Evolutionary conservation across 2,113 vertebrate species (phyloP), one percentile per base, ranked within the genome.

Genomic region (Paracanthobrama guichenoti): DNA sequence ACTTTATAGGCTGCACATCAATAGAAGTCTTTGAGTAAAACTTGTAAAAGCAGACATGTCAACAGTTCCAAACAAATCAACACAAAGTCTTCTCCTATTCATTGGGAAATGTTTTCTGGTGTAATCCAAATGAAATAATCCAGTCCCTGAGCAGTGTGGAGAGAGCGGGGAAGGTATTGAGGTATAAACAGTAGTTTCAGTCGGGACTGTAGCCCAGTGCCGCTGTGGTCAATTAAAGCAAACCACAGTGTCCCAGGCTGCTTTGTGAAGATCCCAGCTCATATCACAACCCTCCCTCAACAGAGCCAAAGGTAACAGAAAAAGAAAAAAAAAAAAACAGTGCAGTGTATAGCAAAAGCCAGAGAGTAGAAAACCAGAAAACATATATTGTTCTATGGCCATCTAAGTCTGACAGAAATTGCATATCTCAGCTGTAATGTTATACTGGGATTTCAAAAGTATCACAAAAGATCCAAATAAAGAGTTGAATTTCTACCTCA

Each of bases 151-250:
- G 26, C 39, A 83, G 12, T 6, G 4, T 62, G 22, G 62, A 60
- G 53, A 72, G 22, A 80, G 48, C 2, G 6, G 12, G 22, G 31
- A 13, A 74, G 59, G 44, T 81, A 53, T 62, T 66, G 85, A 83
- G 81, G 44, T 60, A 55, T 26, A 64, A 42, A 31, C 81, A 72
- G 14, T 83, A n/a, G 28, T 48, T 79, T 69, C 44, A 62, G 55
- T 50, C 46, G 6, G 55, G 12, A 55, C 22, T 20, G 4, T 66
- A 59, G 67, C 9, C 24, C 26, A 83, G 76, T 42, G 81, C 55
- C 67, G 31, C 20, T 75, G 59, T 86, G 55, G 87, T 84, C 50
- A 81, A 85, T 86, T 86, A 81, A 85, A 74, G 64, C 67, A 69
- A 83, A 53, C 81, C 66, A 18, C 50, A 31, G 50, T 46, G 28